Evolutionary conservation across 2,888 invertebrate genomes (phyloP).

Genomic region (Atherix ibis): DNA sequence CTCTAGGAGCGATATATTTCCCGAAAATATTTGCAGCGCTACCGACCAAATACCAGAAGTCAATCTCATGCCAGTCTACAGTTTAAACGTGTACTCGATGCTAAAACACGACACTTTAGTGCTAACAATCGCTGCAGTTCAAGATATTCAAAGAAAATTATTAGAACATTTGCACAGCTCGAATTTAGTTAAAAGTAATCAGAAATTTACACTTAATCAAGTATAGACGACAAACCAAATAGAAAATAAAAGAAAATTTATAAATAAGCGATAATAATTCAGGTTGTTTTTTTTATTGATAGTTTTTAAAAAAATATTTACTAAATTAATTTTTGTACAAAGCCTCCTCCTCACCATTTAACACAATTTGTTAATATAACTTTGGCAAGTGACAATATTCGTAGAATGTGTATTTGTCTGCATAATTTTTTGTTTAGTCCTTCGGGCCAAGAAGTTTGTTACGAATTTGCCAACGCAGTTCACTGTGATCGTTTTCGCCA

Average conservation of each 20-base stretch:
- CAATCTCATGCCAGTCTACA: conserved; percentile 91
- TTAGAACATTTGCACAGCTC: conserved; percentile 48
- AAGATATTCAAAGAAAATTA: conserved; percentile 66
- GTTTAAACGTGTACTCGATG: conserved; percentile 93
- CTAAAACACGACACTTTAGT: conserved; percentile 89
- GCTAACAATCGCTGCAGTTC: conserved; percentile 67
- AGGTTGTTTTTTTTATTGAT: too few species aligned
- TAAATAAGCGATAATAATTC: too few species aligned
- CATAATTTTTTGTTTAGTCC: neutral
- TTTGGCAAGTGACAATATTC: too few species aligned
- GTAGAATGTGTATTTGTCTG: too few species aligned
- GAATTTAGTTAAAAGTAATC: too few species aligned
- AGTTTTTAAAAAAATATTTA: too few species aligned
- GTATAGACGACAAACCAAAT: too few species aligned
- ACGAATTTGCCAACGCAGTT: conserved; percentile 52
- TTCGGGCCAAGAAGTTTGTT: conserved; percentile 44
- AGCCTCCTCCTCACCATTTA: too few species aligned
- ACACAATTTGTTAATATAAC: too few species aligned
- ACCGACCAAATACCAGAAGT: conserved; percentile 62
- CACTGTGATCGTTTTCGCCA: conserved; percentile 50
- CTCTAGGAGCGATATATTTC: conserved; percentile 73
- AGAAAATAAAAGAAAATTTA: too few species aligned
- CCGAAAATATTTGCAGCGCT: conserved; percentile 74
- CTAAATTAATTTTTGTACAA: too few species aligned
- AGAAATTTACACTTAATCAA: too few species aligned